Evolutionary conservation across 2,888 invertebrate species (phyloP).

Genomic region (Hartigia nigra): DNA sequence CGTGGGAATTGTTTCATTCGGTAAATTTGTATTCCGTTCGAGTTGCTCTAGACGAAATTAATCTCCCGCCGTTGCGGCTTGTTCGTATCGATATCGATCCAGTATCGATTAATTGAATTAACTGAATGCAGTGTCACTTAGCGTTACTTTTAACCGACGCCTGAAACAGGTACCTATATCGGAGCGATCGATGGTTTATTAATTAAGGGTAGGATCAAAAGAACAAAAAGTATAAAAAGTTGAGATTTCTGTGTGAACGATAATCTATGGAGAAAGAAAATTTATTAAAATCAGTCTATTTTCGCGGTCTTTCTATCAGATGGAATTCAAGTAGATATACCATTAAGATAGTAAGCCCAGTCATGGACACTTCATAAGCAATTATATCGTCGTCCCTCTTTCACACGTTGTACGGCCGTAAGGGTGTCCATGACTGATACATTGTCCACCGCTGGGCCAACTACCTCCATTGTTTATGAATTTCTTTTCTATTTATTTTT

Average conservation of each 20-base stretch:
- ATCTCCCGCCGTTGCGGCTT: conserved; percentile 5
- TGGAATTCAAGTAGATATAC: not conserved
- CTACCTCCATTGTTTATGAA: not conserved
- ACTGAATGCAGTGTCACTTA: not conserved
- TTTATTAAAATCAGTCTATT: not conserved
- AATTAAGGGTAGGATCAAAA: not conserved
- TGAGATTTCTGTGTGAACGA: not conserved
- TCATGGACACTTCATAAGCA: not conserved
- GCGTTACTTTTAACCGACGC: not conserved
- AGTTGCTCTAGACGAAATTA: conserved; percentile 21
- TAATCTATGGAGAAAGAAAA: not conserved
- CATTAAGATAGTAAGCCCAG: not conserved
- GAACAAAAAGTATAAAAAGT: not conserved
- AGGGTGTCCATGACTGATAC: not conserved
- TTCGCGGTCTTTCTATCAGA: not conserved
- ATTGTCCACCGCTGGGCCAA: not conserved
- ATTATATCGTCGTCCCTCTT: not conserved
- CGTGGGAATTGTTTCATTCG: conserved; percentile 22
- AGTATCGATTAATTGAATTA: too few species aligned
- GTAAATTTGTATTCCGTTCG: conserved; percentile 18
- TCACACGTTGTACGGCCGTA: not conserved
- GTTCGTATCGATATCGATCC: not conserved
- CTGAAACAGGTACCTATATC: not conserved
- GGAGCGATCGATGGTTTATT: not conserved
- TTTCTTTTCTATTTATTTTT: not conserved